Percentiles rank a stretch among this genome's conserved stretches.
phyloP scores from a whole-genome alignment of 2,797 vertebrate genomes.

The Pangasius larnaudii region DNA sequence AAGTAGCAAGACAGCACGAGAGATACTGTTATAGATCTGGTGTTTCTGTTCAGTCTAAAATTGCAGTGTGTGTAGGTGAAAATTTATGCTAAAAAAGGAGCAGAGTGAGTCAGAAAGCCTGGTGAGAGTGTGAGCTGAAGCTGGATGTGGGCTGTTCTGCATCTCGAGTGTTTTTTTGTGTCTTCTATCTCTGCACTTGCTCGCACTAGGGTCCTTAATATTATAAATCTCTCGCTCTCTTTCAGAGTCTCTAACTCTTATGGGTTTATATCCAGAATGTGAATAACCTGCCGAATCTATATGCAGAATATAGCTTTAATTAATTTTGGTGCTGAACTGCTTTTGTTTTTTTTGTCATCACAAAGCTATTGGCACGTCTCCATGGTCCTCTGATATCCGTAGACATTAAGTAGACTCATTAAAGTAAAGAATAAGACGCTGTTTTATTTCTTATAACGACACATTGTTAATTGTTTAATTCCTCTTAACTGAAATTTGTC shows the following conservation, averaged over 20 bases:
- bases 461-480: background rate
- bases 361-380: background rate
- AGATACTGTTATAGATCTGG: slow-evolving; percentile 27
- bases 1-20: slow-evolving; percentile 10
- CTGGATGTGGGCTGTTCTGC: slow-evolving; percentile 44
- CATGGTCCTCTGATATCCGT: background rate
- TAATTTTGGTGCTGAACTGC: background rate
- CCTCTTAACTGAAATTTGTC: background rate
- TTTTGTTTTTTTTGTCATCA: background rate
- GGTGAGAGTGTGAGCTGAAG: slow-evolving; percentile 37
- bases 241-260: slow-evolving; percentile 37
- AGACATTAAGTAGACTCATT: background rate
- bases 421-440: background rate
- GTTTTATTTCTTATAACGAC: background rate
- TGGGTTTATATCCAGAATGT: background rate
- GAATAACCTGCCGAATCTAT: background rate
- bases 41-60: slow-evolving; percentile 43
- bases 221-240: slow-evolving; percentile 8
- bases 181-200: slow-evolving; percentile 34
- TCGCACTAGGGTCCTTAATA: slow-evolving; percentile 1
- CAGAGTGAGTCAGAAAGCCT: slow-evolving; percentile 48
- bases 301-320: background rate
- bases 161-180: slow-evolving; percentile 25
- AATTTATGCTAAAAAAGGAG: slow-evolving; percentile 40
- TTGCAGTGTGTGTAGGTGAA: slow-evolving; percentile 38